These are phyloP conservation scores for Notodonta ziczac DNA, from an alignment of 2,888 invertebrate species.

Conservation along the genomic window DNA sequence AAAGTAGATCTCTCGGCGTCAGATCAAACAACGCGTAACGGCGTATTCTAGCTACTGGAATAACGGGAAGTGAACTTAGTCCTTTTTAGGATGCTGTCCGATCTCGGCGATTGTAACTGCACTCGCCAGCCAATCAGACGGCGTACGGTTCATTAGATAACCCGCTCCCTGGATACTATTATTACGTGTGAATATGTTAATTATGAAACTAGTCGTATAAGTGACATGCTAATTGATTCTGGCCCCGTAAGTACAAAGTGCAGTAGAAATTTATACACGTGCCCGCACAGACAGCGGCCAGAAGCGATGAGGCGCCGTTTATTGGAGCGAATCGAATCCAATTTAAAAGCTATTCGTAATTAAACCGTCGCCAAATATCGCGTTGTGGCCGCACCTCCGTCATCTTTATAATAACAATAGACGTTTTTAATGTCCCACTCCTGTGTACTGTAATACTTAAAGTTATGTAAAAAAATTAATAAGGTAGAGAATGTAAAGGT, in stretches of 20 bases:
- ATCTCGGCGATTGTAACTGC: constrained; percentile 50
- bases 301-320: constrained; percentile 48
- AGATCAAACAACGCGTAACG: constrained; percentile 56
- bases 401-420: too few species aligned
- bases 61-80: constrained; percentile 73
- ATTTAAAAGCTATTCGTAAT: constrained; percentile 70
- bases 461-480: constrained; percentile 6
- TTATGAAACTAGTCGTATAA: constrained; percentile 30
- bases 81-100: constrained; percentile 72
- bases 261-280: constrained; percentile 50
- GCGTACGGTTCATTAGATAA: constrained; percentile 56
- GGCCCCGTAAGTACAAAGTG: constrained; percentile 33
- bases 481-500: background rate
- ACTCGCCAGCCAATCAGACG: constrained; percentile 42
- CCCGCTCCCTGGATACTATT: constrained; percentile 29
- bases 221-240: constrained; percentile 39
- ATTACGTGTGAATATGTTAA: constrained; percentile 39
- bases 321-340: constrained; percentile 68
- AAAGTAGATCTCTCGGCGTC: background rate
- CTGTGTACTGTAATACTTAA: constrained; percentile 5
- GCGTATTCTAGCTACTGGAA: constrained; percentile 56
- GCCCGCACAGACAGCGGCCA: constrained; percentile 27
- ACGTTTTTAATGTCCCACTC: too few species aligned
- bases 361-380: constrained; percentile 58
- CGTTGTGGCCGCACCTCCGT: constrained; percentile 23